phyloP scores from a whole-genome alignment of 2,797 vertebrate species.

The Tiaroga cobitis region DNA sequence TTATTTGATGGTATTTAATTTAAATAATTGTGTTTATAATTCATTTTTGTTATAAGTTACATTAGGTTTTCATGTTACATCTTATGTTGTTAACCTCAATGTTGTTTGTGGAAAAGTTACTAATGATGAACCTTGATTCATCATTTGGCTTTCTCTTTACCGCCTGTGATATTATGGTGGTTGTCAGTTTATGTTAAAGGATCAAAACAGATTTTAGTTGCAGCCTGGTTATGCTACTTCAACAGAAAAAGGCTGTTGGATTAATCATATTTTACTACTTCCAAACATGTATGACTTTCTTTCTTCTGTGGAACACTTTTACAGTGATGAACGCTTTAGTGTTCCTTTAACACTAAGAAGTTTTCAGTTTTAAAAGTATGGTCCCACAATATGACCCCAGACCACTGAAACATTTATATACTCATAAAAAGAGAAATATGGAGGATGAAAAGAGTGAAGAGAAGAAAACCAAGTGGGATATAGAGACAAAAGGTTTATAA shows the following conservation, averaged over 20 bases:
- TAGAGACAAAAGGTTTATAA: constrained; percentile 28
- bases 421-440: neutral
- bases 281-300: neutral
- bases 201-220: neutral
- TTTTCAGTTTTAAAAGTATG: neutral
- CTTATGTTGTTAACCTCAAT: neutral
- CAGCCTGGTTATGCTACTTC: neutral
- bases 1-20: neutral
- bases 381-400: neutral
- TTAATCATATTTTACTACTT: neutral
- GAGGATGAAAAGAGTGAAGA: constrained; percentile 32
- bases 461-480: constrained; percentile 19
- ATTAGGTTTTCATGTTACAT: neutral
- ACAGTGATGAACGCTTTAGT: neutral
- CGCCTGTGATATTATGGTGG: neutral
- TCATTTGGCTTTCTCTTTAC: neutral
- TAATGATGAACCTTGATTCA: neutral
- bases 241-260: too few species aligned
- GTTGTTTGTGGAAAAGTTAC: neutral
- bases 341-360: neutral
- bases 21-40: neutral
- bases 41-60: neutral
- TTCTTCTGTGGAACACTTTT: neutral
- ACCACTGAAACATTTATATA: neutral
- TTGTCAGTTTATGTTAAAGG: neutral